Base-by-base conservation (phyloP, 2,888 invertebrate genomes). In the Plagiodera versicolora region DNA sequence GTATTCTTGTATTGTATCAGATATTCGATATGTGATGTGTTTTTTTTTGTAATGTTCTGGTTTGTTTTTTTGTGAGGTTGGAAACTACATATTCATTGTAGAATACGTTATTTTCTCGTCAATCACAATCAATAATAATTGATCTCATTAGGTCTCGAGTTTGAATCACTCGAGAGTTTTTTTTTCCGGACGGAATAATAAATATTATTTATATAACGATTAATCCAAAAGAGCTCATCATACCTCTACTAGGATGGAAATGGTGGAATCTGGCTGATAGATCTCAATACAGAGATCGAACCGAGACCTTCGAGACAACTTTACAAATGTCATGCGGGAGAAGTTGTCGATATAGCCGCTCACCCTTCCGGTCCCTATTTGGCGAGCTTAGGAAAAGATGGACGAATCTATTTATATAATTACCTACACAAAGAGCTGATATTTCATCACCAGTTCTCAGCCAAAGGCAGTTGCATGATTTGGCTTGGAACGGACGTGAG, bases 191-290 rank as follows among this genome's bases (percentile, higher is more conserved):
- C n/a, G n/a, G n/a, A n/a, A n/a, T n/a, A n/a, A n/a, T n/a, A n/a
- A n/a, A n/a, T n/a, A n/a, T n/a, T n/a, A n/a, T n/a, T n/a, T n/a
- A n/a, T n/a, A n/a, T n/a, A n/a, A n/a, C n/a, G n/a, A n/a, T 5
- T 24, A 6, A 24, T 5, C 24, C 24, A 24, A 24, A 5, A 6
- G 3, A 24, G 6, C 6, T 24, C 24, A 24, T 24, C 24, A 24
- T 6, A 24, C 24, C 24, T 24, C 14, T 39, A 4, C 14, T 64
- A 94, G 92, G 95, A 95, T 81, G 92, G 89, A 1, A 89, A 89
- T 65, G 95, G 95, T 10, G 94, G 92, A 1, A 83, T 95, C 50
- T 92, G 91, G 91, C 76, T 83, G 35, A 83, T 90, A 46, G 89
- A 91, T 71, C 78, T 92, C 3, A 85, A 85, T 16, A 85, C 83